Base-by-base conservation (phyloP, 2,113 vertebrate genomes). In the Chionomys nivalis region DNA sequence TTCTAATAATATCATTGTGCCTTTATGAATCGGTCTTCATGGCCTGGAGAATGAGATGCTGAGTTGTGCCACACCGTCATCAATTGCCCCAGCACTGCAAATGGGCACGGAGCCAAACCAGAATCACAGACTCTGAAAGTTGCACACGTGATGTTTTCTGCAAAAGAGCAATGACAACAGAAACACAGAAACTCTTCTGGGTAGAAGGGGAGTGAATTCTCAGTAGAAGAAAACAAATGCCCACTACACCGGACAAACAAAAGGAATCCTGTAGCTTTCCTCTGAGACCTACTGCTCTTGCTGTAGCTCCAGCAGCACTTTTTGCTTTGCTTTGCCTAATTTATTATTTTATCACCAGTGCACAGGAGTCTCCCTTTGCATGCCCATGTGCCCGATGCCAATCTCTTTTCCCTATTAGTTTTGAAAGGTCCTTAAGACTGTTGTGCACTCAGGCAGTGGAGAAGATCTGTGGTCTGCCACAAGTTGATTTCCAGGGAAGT, bases 401-500 rank as follows among this genome's bases (percentile, higher is more conserved):
- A 66, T 92, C 55, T 72, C 8, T 76, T 90, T 52, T 81, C 23
- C 66, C 8, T 77, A 0, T 85, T 70, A 19, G 26, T 72, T 95
- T 75, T 70, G 65, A 81, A 85, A 93, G 65, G 17, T 70, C 72
- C 36, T 90, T 58, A 66, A 47, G 83, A 58, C 17, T 61, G 17
- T 16, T 77, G 49, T 81, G 58, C 23, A 16, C 39, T 58, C 47
- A n/a, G 72, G 23, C 24, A 36, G 47, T 13, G 24, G 55, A 44
- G 87, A 81, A 61, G 75, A 39, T 17, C 36, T 5, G 39, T 28
- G 4, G 2, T 81, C 61, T 73, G 33, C 82, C 72, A 24, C 33
- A 31, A 58, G 82, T 3, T 66, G 77, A 47, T 96, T 89, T 96
- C 42, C 31, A 49, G 93, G 90, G 75, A 79, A 91, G 77, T 33